These are phyloP conservation scores for Melinopterus prodromus DNA, from an alignment of 2,888 invertebrate species.

Conservation along the genomic window DNA sequence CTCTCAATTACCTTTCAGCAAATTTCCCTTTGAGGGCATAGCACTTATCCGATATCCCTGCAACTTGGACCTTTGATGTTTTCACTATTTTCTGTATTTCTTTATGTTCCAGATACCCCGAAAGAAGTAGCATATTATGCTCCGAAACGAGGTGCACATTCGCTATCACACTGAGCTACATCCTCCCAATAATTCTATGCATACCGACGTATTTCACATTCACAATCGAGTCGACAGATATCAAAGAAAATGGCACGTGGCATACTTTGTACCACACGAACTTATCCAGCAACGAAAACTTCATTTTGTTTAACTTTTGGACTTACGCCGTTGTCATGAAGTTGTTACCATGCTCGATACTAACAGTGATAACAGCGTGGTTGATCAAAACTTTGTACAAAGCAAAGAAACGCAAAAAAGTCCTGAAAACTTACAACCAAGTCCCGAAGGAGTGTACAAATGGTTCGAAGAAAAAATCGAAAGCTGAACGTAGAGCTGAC, in stretches of 20 bases:
- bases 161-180: slow-evolving; percentile 78
- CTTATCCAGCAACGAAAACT: slow-evolving; percentile 55
- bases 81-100: neutral
- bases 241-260: slow-evolving; percentile 66
- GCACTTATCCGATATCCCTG: slow-evolving; percentile 13
- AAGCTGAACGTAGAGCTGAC: slow-evolving; percentile 79
- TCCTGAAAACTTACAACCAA: slow-evolving; percentile 70
- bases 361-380: slow-evolving; percentile 78
- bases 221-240: slow-evolving; percentile 64
- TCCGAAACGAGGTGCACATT: slow-evolving; percentile 78
- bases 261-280: slow-evolving; percentile 68
- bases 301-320: slow-evolving; percentile 76
- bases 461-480: slow-evolving; percentile 60
- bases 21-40: neutral
- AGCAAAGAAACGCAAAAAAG: slow-evolving; percentile 78
- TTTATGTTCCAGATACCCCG: slow-evolving; percentile 74
- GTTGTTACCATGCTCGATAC: slow-evolving; percentile 78
- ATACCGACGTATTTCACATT: slow-evolving; percentile 84
- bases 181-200: slow-evolving; percentile 81
- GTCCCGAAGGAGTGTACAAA: slow-evolving; percentile 58
- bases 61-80: neutral
- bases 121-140: slow-evolving; percentile 77
- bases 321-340: slow-evolving; percentile 83
- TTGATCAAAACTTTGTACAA: slow-evolving; percentile 76
- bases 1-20: too few species aligned